Evolutionary conservation across 2,113 vertebrate genomes (phyloP).

Genomic region (Varanus salvator): DNA sequence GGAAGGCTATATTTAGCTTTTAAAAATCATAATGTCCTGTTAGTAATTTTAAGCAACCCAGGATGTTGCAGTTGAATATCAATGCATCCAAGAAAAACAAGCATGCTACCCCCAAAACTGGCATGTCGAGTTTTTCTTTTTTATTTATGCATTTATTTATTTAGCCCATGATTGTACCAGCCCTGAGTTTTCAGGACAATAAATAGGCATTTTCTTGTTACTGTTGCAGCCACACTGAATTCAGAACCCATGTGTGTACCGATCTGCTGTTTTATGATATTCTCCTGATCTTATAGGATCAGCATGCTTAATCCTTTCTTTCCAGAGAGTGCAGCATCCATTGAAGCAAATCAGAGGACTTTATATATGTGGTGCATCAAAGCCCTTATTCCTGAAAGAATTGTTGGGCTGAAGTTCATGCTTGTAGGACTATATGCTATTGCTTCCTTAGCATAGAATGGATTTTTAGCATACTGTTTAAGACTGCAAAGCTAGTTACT

Average conservation of each 20-base stretch:
- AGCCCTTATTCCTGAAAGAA: too few relatives aligned
- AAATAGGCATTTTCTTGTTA: background rate
- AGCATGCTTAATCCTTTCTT: background rate
- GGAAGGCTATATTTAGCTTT: background rate
- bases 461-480: background rate
- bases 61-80: background rate
- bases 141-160: too few relatives aligned
- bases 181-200: background rate
- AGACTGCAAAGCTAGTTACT: background rate
- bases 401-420: background rate
- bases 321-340: background rate
- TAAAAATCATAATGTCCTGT: background rate
- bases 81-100: too few relatives aligned
- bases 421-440: background rate
- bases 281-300: background rate
- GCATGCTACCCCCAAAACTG: too few relatives aligned
- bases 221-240: background rate
- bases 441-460: background rate
- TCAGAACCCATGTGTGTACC: background rate
- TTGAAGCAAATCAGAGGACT: background rate
- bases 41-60: background rate
- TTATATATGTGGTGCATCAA: background rate
- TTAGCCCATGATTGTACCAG: background rate
- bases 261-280: background rate
- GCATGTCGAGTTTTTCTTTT: too few relatives aligned